Base-by-base conservation (phyloP, 1,140 invertebrate genomes). In the Drosophila nasuta region DNA sequence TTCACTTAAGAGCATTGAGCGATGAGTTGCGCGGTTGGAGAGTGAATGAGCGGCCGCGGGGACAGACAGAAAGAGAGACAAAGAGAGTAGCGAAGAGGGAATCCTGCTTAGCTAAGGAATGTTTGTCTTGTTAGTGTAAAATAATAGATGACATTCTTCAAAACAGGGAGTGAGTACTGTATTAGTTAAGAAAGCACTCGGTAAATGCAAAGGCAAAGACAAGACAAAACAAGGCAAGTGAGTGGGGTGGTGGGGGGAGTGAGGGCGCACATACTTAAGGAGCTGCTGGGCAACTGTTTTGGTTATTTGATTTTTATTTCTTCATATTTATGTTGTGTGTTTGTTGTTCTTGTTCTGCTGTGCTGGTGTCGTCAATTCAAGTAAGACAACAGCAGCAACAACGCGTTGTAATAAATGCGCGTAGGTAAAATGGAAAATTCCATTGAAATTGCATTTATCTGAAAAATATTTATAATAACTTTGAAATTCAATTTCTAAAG, bases 401-500 rank as follows among this genome's bases (percentile, higher is more conserved):
- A 66, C 41, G 62, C 30, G 8, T 41, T 7, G 5, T 25, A 28
- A 43, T 51, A 59, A 60, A 73, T 54, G 64, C 54, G 71, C 71
- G 56, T 74, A 74, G 71, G 71, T 63, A 57, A 69, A 57, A 49
- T 69, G 30, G 11, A 15, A 66, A 88, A 87, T 87, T 89, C 85
- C 85, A 88, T 58, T 77, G 69, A 87, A 87, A 87, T 87, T 87
- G 73, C 83, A 88, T 87, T 87, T 87, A 70, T 80, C 87, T 65
- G 77, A 78, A 69, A 82, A 88, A 87, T 87, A 87, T 87, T 87
- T 89, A 87, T 87, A 87, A 87, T 87, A 87, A 87, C 79, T 87
- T 87, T 82, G 85, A 83, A 87, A 87, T 87, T 87, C 83, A 87
- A 89, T 87, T 87, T 87, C 85, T 70, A 88, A 87, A 89, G 83